Evolutionary conservation across 2,888 invertebrate species (phyloP), one percentile per base, ranked within the genome.

Genomic region (Brachyptera putata): DNA sequence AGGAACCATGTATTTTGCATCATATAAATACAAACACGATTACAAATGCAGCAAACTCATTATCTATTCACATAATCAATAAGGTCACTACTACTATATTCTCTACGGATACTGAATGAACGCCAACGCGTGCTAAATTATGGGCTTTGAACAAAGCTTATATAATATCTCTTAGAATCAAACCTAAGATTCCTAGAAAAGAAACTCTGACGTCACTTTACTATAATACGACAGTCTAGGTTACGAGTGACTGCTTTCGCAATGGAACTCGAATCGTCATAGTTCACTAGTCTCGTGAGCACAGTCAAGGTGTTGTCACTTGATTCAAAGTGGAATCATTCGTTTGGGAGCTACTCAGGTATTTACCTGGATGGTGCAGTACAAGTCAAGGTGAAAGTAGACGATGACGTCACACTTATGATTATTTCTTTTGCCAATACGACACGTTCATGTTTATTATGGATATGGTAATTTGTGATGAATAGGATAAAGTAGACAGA

Each of bases 231-330:
- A 43, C 21, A 43, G 46, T 5, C 46, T 5, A 46, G 46, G 46
- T 46, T 46, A 46, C 46, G 46, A 46, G 46, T 24, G 46, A 21
- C 18, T 21, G 21, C 14, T 43, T 43, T 43, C 43, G 14, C 43
- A 43, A 43, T 43, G 43, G 21, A 43, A 43, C 37, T n/a, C 37
- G 18, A 30, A 22, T 21, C 46, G 46, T 46, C 43, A 43, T 21
- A 43, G 16, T 14, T 11, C 9, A 14, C 3, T 14, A 14, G 43
- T 43, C 43, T 7, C 18, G 24, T 30, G 30, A 7, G 24, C 46
- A n/a, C n/a, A 14, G 46, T 21, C 13, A 18, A 22, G 46, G 46
- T 46, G 46, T 21, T 24, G 46, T 39, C 5, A 14, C 39, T 4
- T 14, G 14, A 14, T 14, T 4, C 39, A 14, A 3, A 39, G 4